Evolutionary conservation across 2,797 vertebrate species (phyloP).

Genomic region (Echeneis naucrates): DNA sequence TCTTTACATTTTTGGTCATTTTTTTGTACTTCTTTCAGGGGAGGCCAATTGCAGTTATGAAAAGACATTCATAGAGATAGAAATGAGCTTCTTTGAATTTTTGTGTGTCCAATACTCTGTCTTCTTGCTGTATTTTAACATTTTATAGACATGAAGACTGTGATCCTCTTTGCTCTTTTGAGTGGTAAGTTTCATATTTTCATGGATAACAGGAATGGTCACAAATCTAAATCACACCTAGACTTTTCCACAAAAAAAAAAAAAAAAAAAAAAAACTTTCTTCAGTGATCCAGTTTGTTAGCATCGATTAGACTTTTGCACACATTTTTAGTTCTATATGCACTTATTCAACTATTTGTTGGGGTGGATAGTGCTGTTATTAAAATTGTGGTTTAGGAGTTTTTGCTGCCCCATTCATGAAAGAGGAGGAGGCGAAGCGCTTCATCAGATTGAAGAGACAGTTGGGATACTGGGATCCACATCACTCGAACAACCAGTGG

Average conservation of each 20-base stretch:
- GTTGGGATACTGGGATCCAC: slow-evolving; percentile 77
- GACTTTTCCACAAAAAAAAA: no score
- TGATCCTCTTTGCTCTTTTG: slow-evolving; percentile 67
- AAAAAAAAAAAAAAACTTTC: no score
- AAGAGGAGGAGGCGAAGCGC: slow-evolving; percentile 73
- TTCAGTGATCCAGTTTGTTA: background rate
- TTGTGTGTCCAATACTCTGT: background rate
- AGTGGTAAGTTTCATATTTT: slow-evolving; percentile 62
- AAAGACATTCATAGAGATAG: background rate
- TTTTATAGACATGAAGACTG: slow-evolving; percentile 65
- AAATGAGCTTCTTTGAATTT: background rate
- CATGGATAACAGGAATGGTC: background rate
- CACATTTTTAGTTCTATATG: no score
- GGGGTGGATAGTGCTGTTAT: background rate
- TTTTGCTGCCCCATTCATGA: slow-evolving; percentile 73
- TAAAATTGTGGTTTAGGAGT: slow-evolving; percentile 54
- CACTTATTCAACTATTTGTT: background rate
- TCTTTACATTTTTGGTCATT: background rate
- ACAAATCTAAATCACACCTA: background rate
- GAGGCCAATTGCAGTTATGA: background rate
- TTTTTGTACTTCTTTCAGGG: background rate
- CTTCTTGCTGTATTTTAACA: background rate
- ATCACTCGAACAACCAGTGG: slow-evolving; percentile 77
- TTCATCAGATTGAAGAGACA: slow-evolving; percentile 80
- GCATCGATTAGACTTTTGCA: no score